These are phyloP conservation scores for Rhagologus leucostigma DNA, from an alignment of 2,113 vertebrate genomes.

Conservation along the genomic window DNA sequence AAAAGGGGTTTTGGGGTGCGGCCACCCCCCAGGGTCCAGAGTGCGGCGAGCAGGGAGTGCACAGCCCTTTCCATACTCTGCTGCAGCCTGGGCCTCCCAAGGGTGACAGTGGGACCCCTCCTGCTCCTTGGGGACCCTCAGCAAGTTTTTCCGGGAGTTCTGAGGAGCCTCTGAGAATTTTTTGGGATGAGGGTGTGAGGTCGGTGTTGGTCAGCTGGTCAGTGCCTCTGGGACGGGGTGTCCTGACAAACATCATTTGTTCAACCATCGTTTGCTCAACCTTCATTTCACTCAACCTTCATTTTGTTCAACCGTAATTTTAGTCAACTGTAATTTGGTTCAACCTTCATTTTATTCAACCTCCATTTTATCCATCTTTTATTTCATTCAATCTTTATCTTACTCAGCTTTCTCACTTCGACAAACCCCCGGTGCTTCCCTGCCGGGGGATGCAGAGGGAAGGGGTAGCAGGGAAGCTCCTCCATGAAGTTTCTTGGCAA, in stretches of 20 bases:
- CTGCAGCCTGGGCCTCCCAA: no score
- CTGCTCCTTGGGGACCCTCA: not conserved
- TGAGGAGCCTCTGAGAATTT: rapidly evolving
- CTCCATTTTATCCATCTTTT: rapidly evolving
- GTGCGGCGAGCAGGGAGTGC: rapidly evolving
- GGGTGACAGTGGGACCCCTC: not conserved
- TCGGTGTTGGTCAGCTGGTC: not conserved
- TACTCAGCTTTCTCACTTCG: rapidly evolving
- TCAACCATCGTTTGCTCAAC: rapidly evolving
- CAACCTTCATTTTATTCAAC: not conserved
- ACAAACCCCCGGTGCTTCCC: rapidly evolving
- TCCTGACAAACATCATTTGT: not conserved
- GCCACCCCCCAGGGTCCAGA: not conserved
- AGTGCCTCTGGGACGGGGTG: rapidly evolving
- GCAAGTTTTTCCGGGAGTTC: not conserved
- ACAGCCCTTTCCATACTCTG: not conserved
- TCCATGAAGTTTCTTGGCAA: rapidly evolving
- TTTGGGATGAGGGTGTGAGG: not conserved
- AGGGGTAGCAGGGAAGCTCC: not conserved
- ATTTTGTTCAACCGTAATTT: not conserved
- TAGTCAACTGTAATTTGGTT: not conserved
- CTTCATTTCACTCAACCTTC: not conserved
- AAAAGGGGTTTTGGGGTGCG: not conserved
- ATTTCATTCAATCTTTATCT: rapidly evolving
- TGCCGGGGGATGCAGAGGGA: not conserved